A percentile compares a stretch with the other conserved stretches of the same genome.
Evolutionary conservation across 1,140 invertebrate genomes (phyloP).

Genomic region (Zaprionus capensis): DNA sequence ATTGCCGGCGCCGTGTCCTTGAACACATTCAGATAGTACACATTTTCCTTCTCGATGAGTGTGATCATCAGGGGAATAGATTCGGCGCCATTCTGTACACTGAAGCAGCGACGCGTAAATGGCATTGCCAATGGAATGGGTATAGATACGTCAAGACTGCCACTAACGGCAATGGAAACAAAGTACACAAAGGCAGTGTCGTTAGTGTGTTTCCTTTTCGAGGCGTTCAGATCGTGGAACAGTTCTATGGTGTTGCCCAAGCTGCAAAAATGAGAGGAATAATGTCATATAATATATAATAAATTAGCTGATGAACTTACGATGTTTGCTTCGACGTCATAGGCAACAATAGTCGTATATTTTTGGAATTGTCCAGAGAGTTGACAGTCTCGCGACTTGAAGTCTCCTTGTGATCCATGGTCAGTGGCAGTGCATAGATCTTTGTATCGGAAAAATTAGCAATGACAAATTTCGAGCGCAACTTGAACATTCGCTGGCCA

Average conservation of each 20-base stretch:
- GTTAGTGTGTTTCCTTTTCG: slow-evolving; percentile 54
- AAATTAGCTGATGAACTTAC: slow-evolving; percentile 19
- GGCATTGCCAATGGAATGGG: slow-evolving; percentile 67
- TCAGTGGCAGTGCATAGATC: slow-evolving; percentile 59
- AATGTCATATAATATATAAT: background rate
- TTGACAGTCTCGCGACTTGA: slow-evolving; percentile 46
- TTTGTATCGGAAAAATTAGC: slow-evolving; percentile 61
- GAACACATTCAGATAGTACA: slow-evolving; percentile 73
- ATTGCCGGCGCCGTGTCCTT: slow-evolving; percentile 67
- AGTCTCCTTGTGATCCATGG: slow-evolving; percentile 77
- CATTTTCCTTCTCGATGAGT: slow-evolving; percentile 71
- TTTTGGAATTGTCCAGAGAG: slow-evolving; percentile 21
- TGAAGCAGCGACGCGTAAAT: slow-evolving; percentile 74
- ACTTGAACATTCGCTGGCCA: slow-evolving; percentile 56
- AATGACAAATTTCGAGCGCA: slow-evolving; percentile 68
- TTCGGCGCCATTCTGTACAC: slow-evolving; percentile 61
- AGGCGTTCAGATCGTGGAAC: slow-evolving; percentile 70
- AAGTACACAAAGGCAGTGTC: slow-evolving; percentile 79
- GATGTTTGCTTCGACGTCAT: slow-evolving; percentile 13
- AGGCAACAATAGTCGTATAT: slow-evolving; percentile 15
- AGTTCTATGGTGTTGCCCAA: slow-evolving; percentile 57
- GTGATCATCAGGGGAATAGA: slow-evolving; percentile 73
- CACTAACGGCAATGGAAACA: slow-evolving; percentile 56
- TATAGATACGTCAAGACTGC: slow-evolving; percentile 63
- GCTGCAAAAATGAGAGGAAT: slow-evolving; percentile 6